Conservation (phyloP, 2,797 vertebrate species). For the Taeniopygia guttata region DNA sequence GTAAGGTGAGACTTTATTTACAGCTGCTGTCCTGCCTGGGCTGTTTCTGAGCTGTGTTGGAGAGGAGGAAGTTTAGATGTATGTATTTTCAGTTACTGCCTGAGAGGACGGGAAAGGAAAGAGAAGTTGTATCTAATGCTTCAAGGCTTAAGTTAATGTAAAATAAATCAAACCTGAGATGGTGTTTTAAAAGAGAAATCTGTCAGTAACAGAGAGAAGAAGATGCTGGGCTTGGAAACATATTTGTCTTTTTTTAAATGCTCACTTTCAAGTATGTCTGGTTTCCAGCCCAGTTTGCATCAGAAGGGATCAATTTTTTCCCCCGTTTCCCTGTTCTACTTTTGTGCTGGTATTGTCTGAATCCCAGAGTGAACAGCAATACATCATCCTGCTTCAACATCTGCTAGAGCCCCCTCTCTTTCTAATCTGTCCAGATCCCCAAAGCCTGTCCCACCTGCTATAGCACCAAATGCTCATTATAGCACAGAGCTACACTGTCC, state of each 20-base stretch:
- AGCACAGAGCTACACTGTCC: constrained; percentile 76
- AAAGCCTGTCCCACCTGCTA: constrained; percentile 85
- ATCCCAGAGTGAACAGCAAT: constrained; percentile 84
- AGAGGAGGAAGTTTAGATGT: neutral
- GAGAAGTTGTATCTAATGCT: neutral
- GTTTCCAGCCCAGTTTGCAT: constrained; percentile 71
- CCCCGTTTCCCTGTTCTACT: constrained; percentile 73
- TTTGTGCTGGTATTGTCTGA: constrained; percentile 79
- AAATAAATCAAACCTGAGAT: constrained; percentile 48
- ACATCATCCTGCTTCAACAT: constrained; percentile 87
- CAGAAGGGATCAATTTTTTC: constrained; percentile 73
- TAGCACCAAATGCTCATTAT: constrained; percentile 81
- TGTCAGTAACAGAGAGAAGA: constrained; percentile 17
- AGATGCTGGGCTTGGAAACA: constrained; percentile 49
- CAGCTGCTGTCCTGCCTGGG: neutral
- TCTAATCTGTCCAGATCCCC: constrained; percentile 85
- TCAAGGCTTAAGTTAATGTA: constrained; percentile 12
- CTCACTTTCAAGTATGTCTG: constrained; percentile 66
- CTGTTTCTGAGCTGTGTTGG: neutral
- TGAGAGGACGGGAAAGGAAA: neutral
- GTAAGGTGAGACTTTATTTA: constrained; percentile 23
- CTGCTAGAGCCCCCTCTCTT: constrained; percentile 83
- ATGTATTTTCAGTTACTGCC: neutral
- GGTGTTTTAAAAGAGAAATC: constrained; percentile 52
- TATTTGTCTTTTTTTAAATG: constrained; percentile 71